These are phyloP conservation scores for Oophaga pumilio DNA, from an alignment of 2,113 vertebrate species.

Conservation along the genomic window DNA sequence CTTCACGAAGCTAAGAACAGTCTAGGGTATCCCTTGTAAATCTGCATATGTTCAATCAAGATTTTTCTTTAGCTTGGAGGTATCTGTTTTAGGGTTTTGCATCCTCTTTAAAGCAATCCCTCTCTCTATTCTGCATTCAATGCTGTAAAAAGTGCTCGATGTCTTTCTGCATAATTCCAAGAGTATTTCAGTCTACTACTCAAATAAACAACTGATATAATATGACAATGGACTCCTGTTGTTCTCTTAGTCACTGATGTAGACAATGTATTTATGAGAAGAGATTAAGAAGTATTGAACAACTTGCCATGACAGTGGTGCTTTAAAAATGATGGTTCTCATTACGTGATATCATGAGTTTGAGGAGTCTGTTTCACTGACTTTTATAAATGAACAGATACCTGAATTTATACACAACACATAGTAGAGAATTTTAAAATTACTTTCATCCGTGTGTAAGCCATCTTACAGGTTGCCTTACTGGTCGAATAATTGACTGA, in stretches of 20 bases:
- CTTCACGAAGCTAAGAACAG: background rate
- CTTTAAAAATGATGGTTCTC: background rate
- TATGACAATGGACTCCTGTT: constrained; percentile 32
- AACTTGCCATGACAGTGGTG: background rate
- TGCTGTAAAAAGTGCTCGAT: background rate
- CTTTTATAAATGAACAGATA: background rate
- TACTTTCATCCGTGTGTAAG: too few relatives aligned
- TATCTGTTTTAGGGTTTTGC: background rate
- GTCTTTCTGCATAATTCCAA: constrained; percentile 3
- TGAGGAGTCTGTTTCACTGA: background rate
- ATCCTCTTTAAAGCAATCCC: background rate
- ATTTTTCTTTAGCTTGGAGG: constrained; percentile 21
- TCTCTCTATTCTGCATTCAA: background rate
- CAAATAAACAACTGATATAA: constrained; percentile 26
- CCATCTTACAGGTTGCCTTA: too few relatives aligned
- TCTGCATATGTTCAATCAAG: constrained; percentile 43
- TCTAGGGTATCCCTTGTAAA: constrained; percentile 17
- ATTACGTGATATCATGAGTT: background rate
- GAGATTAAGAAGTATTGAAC: background rate
- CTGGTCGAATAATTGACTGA: too few relatives aligned
- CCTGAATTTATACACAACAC: background rate
- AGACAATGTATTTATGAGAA: constrained; percentile 25
- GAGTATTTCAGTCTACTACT: constrained; percentile 46
- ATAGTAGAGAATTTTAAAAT: too few relatives aligned
- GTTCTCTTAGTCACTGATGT: constrained; percentile 33